Evolutionary conservation across 2,888 invertebrate genomes (phyloP), one percentile per base, ranked within the genome.

Genomic region (Lasioglossum vierecki): DNA sequence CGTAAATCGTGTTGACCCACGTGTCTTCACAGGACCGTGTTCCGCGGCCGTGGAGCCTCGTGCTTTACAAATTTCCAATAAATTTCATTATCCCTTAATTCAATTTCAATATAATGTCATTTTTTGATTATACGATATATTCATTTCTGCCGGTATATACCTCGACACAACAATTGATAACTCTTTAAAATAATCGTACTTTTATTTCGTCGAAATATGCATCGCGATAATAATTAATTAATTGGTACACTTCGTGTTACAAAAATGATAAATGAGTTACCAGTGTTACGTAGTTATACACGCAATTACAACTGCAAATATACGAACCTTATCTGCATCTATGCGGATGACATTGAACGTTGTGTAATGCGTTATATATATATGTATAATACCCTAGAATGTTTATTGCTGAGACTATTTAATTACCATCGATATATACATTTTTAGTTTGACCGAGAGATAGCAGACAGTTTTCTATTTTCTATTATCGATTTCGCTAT

Each of bases 1-100:
- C 79, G 84, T 79, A 84, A 82, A 81, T 75, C 72, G 66, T 79
- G 81, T 82, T 71, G 71, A 85, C 73, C 76, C 87, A 90, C 88
- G 82, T 87, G 82, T 75, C 80, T 81, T 18, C 39, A 4, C 82
- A 89, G 79, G 77, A 46, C n/a, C 79, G 90, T 83, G 49, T 44
- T 15, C 57, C 9, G 13, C 30, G 11, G 39, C n/a, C 15, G 30
- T 11, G 13, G 26, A 30, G n/a, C 79, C 79, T 53, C 5, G 53
- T 44, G 15, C 30, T 44, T 68, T 57, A 44, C 11, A 39, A 49
- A 26, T 75, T 30, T 9, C 26, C 22, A 22, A 8, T 39, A 49
- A 15, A 22, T 68, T n/a, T 41, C 30, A 22, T 4, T 39, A 68
- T 39, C 18, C 39, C 68, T 30, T 3, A 15, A 35, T 35, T 35